Evolutionary conservation across 2,113 vertebrate species (phyloP), one percentile per base, ranked within the genome.

Genomic region (Puffinus mauretanicus): DNA sequence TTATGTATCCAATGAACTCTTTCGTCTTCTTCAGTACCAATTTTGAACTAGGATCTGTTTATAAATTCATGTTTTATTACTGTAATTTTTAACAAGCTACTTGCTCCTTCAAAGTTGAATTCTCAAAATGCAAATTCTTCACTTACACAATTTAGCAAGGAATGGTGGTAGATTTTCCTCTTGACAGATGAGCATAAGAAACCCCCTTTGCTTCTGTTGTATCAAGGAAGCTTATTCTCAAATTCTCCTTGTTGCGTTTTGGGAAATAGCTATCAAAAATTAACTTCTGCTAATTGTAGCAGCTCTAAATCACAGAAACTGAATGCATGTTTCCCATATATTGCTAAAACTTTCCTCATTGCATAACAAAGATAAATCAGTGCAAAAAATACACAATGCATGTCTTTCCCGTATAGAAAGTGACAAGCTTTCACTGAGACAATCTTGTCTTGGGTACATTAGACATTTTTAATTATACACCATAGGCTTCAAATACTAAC

Each of bases 351-450:
- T 47, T 70, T 34, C 24, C 51, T 94, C 78, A n/a, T 52, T 94
- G 82, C 54, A 85, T 91, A 91, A 95, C 75, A 96, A 95, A 96
- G 84, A 52, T 78, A 78, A 90, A 30, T 66, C 9, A 2, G 42
- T 86, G 58, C 15, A 86, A 90, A 83, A 93, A 88, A 96, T 97
- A 72, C 96, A 97, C 91, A 95, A 97, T 96, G 82, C 94, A 94
- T 94, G 38, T 47, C 13, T 80, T 80, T 77, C 46, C 55, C n/a
- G 46, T 95, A 86, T 88, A 95, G 84, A 71, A 47, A 62, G 66
- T 96, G 94, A 93, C 67, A 95, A 61, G 67, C 42, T 78, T 96
- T 97, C 89, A 54, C 55, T 49, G 42, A 91, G 58, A 61, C 62
- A 62, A 36, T 38, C 58, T 47, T 83, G 46, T 85, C 71, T 85